Evolutionary conservation across 2,113 vertebrate genomes (phyloP).

Genomic region (Camelus dromedarius): DNA sequence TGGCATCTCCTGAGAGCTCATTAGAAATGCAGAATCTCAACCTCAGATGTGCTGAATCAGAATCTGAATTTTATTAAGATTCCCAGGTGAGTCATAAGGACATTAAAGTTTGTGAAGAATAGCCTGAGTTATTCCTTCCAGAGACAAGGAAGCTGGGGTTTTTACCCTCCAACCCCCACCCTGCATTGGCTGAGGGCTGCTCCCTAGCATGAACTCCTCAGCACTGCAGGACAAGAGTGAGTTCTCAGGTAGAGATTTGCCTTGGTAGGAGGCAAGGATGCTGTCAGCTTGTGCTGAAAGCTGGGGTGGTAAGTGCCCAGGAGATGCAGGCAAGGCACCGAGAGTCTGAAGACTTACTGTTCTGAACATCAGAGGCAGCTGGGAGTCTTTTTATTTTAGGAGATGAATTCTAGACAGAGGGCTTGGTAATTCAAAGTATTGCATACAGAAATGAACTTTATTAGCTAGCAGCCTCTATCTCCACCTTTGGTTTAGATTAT

Average conservation of each 20-base stretch:
- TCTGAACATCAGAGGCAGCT: not conserved
- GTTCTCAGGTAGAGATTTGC: not conserved
- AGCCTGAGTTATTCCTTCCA: not conserved
- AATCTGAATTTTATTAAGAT: not conserved
- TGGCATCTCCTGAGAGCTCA: not conserved
- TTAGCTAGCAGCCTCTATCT: not conserved
- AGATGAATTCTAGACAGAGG: not conserved
- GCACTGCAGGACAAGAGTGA: not conserved
- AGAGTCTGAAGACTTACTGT: accelerated
- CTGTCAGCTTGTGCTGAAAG: not conserved
- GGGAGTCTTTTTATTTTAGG: not conserved
- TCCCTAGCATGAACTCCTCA: not conserved
- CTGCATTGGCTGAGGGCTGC: not conserved
- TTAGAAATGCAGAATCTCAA: not conserved
- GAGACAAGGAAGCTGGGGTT: not conserved
- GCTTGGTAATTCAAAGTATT: not conserved
- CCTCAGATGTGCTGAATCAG: not conserved
- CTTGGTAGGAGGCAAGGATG: not conserved
- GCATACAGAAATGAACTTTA: not conserved
- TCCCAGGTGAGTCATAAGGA: not conserved
- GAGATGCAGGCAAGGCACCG: not conserved
- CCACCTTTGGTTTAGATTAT: not conserved
- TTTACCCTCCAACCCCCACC: not conserved
- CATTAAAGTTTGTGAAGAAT: not conserved
- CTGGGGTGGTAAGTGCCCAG: accelerated